Evolutionary conservation across 1,140 invertebrate species (phyloP), one percentile per base, ranked within the genome.

Genomic region (Globodera rostochiensis): DNA sequence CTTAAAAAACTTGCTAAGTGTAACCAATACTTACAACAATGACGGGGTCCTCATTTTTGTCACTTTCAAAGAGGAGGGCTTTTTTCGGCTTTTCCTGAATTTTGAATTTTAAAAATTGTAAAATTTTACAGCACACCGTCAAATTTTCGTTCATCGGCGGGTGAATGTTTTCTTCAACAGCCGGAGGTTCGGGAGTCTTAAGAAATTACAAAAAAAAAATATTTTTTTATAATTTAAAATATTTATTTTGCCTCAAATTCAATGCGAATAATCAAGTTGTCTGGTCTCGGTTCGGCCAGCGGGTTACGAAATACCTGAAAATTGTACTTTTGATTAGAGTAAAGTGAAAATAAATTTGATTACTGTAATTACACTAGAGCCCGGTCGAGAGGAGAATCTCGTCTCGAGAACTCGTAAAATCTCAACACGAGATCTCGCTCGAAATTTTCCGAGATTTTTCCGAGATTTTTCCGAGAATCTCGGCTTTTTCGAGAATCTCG

Each of bases 201-300:
- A 64, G 7, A 53, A 53, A 53, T 53, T 7, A 36, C 36, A 36
- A 36, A 1, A 36, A 1, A 36, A 36, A 36, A 25, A 36, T 36
- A 36, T 36, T 36, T 36, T 1, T 36, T 36, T 36, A 36, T 36
- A 36, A 36, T 36, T 36, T 36, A 36, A 36, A 53, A 4, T 7
- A 53, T 53, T 53, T 53, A 53, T 19, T 64, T 64, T 64, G 69
- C 74, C 49, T 57, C 74, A 75, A 75, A 75, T 57, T 75, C 74
- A 45, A 75, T 75, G 19, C 49, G 74, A 11, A 75, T 53, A 7
- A 21, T n/a, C 25, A 75, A n/a, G 19, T 75, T 75, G 25, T 53
- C 74, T 5, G 49, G n/a, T 36, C 49, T 64, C 11, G 74, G 74
- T 19, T 75, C 60, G n/a, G 7, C 8, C 11, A 75, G 21, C 19